Percentiles rank a stretch among this genome's conserved stretches.
phyloP scores from a whole-genome alignment of 2,888 invertebrate genomes.

The Trissolcus brochymenae region DNA sequence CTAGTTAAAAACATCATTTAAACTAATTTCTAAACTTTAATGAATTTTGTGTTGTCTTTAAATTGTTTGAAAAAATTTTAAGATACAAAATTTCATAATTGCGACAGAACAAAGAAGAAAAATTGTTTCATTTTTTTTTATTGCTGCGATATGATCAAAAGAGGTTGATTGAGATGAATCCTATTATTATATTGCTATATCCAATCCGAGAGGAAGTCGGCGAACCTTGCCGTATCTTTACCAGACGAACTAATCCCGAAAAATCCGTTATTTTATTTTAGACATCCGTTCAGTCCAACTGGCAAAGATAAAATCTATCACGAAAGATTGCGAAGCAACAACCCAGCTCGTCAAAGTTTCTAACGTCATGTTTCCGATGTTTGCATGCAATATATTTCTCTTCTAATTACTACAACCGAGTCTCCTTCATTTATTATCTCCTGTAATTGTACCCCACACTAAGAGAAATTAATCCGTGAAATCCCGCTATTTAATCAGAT shows the following conservation, averaged over 20 bases:
- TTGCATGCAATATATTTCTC: not conserved
- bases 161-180: slow-evolving; percentile 22
- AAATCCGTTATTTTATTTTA: slow-evolving; percentile 7
- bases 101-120: too few species aligned
- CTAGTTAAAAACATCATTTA: too few species aligned
- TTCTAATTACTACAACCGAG: slow-evolving; percentile 14
- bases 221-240: slow-evolving; percentile 22
- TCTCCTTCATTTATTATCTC: slow-evolving; percentile 29
- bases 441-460: slow-evolving; percentile 9
- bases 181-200: slow-evolving; percentile 22
- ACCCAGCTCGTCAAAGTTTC: too few species aligned
- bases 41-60: too few species aligned
- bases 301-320: slow-evolving; percentile 9
- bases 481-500: slow-evolving; percentile 35
- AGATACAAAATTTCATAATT: too few species aligned
- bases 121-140: not conserved
- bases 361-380: not conserved
- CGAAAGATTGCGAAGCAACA: not conserved
- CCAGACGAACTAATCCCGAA: slow-evolving; percentile 11
- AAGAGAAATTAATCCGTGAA: slow-evolving; percentile 17
- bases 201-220: slow-evolving; percentile 12
- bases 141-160: slow-evolving; percentile 2
- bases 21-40: too few species aligned
- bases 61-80: too few species aligned
- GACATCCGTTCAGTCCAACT: not conserved